A percentile compares a stretch with the other conserved stretches of the same genome.
phyloP scores from a whole-genome alignment of 1,140 invertebrate species.

The Solenopsis invicta region DNA sequence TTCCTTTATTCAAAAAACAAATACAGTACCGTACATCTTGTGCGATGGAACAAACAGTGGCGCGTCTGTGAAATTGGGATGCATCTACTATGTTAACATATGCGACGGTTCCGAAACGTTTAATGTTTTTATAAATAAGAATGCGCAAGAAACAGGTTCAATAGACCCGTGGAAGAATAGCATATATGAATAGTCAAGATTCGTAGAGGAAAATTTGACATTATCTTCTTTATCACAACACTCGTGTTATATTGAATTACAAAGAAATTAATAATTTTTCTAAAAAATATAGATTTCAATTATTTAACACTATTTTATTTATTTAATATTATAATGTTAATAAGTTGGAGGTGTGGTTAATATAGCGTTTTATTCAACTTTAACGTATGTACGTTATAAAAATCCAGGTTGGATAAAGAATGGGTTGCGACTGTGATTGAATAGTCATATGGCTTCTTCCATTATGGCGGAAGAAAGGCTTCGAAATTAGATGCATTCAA shows the following conservation, averaged over 20 bases:
- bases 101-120: slow-evolving; percentile 34
- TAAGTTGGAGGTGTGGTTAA: background rate
- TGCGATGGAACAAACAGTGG: slow-evolving; percentile 45
- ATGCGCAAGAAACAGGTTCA: background rate
- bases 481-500: slow-evolving; percentile 63
- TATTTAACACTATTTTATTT: background rate
- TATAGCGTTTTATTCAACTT: background rate
- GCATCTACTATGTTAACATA: slow-evolving; percentile 51
- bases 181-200: slow-evolving; percentile 16
- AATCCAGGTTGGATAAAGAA: background rate
- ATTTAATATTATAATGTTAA: background rate
- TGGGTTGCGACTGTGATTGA: slow-evolving; percentile 14
- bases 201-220: background rate
- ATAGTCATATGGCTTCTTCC: background rate
- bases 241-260: background rate
- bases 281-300: background rate
- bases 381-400: background rate
- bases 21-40: slow-evolving; percentile 56
- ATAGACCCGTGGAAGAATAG: slow-evolving; percentile 2
- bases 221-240: background rate
- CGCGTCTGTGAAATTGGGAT: slow-evolving; percentile 43
- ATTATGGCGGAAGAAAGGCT: slow-evolving; percentile 58
- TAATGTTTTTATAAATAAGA: slow-evolving; percentile 43
- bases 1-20: slow-evolving; percentile 65
- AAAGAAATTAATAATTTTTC: background rate